These are phyloP conservation scores for Pheucticus melanocephalus DNA, from an alignment of 2,113 vertebrate species.

Conservation along the genomic window DNA sequence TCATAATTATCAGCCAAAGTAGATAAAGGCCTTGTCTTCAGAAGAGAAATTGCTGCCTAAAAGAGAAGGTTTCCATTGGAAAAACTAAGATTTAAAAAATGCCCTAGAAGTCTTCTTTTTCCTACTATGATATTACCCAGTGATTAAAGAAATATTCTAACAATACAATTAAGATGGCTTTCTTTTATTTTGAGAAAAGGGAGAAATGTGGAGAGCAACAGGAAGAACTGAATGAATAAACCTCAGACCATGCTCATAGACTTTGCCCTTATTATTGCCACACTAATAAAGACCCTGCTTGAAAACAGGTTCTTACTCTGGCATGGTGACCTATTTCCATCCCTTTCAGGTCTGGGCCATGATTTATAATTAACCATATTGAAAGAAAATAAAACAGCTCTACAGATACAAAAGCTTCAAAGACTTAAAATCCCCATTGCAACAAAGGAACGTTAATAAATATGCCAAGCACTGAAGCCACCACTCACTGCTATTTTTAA, in stretches of 20 bases:
- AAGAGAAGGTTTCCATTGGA: background rate
- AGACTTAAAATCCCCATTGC: slow-evolving; percentile 9
- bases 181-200: background rate
- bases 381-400: slow-evolving; percentile 28
- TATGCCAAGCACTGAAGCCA: slow-evolving; percentile 1
- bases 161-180: background rate
- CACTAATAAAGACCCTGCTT: background rate
- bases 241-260: background rate
- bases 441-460: slow-evolving; percentile 19
- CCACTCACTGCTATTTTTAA: slow-evolving; percentile 41
- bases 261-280: background rate
- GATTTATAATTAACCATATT: background rate
- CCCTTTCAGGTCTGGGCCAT: background rate
- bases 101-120: background rate
- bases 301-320: background rate
- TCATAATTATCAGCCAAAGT: background rate
- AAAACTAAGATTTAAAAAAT: background rate
- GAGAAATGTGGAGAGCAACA: background rate
- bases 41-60: background rate
- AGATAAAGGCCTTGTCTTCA: background rate
- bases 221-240: background rate
- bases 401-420: slow-evolving; percentile 39
- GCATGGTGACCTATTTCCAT: background rate
- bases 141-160: background rate
- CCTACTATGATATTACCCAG: background rate